Evolutionary conservation across 2,888 invertebrate genomes (phyloP).

Genomic region (Cremastinae sp.): DNA sequence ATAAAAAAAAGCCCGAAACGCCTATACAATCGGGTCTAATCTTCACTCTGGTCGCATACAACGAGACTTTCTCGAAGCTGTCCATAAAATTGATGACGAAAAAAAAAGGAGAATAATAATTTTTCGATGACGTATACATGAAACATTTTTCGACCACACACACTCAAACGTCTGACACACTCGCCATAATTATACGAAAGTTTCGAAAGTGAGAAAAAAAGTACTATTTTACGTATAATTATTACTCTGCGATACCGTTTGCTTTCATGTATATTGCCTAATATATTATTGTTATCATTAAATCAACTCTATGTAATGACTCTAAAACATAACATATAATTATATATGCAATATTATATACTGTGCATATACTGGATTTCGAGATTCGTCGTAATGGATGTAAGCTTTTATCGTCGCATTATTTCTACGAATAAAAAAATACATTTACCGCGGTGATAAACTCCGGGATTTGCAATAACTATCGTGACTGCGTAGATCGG

Average conservation of each 20-base stretch:
- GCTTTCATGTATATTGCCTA: slow-evolving; percentile 26
- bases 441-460: slow-evolving; percentile 27
- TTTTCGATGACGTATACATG: slow-evolving; percentile 56
- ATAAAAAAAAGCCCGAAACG: slow-evolving; percentile 14
- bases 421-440: slow-evolving; percentile 57
- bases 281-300: slow-evolving; percentile 2
- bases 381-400: slow-evolving; percentile 31
- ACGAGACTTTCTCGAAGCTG: slow-evolving; percentile 50
- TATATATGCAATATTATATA: slow-evolving; percentile 4
- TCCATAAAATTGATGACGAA: slow-evolving; percentile 19
- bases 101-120: slow-evolving; percentile 38
- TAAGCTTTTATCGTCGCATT: slow-evolving; percentile 53
- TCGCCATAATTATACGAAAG: slow-evolving; percentile 48
- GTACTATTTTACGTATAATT: slow-evolving; percentile 1
- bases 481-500: background rate
- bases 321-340: slow-evolving; percentile 23
- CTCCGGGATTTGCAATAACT: slow-evolving; percentile 2
- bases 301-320: slow-evolving; percentile 12
- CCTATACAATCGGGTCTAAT: slow-evolving; percentile 1
- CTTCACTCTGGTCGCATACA: slow-evolving; percentile 33
- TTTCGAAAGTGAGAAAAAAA: slow-evolving; percentile 23
- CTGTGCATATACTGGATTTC: slow-evolving; percentile 6
- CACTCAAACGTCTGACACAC: slow-evolving; percentile 37
- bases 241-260: slow-evolving; percentile 29
- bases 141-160: slow-evolving; percentile 30